Evolutionary conservation across 2,888 invertebrate genomes (phyloP).

Genomic region (Phaonia tiefii): DNA sequence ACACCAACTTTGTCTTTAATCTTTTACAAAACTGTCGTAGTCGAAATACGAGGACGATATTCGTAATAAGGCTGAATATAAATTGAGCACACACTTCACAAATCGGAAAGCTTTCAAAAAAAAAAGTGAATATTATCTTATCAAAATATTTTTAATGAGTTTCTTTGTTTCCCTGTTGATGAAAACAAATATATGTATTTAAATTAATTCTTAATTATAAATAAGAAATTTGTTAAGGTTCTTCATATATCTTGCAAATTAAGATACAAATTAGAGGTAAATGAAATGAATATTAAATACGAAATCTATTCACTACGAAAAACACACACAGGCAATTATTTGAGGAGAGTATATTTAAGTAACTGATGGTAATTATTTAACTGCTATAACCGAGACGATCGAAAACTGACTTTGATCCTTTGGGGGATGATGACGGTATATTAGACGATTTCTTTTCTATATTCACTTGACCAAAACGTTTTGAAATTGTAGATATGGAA

Average conservation of each 20-base stretch:
- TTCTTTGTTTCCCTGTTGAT: too few relatives aligned
- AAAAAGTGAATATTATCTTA: too few relatives aligned
- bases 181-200: too few relatives aligned
- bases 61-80: too few relatives aligned
- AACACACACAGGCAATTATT: neutral
- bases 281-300: neutral
- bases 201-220: too few relatives aligned
- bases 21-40: too few relatives aligned
- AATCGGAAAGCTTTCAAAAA: too few relatives aligned
- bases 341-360: slow-evolving; percentile 4
- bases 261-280: neutral
- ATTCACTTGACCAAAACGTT: slow-evolving; percentile 72
- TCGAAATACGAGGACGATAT: too few relatives aligned
- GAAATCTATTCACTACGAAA: slow-evolving; percentile 25
- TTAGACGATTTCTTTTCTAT: slow-evolving; percentile 44
- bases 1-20: too few relatives aligned
- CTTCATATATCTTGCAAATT: neutral
- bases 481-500: slow-evolving; percentile 68
- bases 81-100: too few relatives aligned
- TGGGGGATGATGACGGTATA: slow-evolving; percentile 34
- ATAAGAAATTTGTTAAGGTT: too few relatives aligned
- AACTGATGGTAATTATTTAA: slow-evolving; percentile 56
- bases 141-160: too few relatives aligned
- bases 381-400: slow-evolving; percentile 78
- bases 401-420: slow-evolving; percentile 72